Conservation (phyloP, 1,140 invertebrate species). For the Elysia chlorotica region DNA sequence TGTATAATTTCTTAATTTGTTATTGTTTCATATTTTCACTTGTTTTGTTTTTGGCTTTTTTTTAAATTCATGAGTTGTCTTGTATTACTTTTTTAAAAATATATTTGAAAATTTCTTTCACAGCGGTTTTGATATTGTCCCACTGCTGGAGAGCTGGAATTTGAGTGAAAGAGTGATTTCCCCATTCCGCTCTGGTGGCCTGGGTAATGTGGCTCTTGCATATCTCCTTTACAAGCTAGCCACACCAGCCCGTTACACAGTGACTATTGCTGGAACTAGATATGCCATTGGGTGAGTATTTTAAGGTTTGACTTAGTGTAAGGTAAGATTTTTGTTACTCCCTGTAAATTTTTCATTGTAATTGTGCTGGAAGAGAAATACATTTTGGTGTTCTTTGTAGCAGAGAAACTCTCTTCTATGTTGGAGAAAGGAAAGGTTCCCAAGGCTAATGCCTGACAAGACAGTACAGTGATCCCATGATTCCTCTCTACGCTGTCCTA, state of each 20-base stretch:
- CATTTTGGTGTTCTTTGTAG: too few relatives aligned
- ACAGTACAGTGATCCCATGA: too few relatives aligned
- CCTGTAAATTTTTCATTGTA: too few relatives aligned
- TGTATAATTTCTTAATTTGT: too few relatives aligned
- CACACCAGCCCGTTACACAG: constrained; percentile 86
- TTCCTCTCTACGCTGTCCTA: too few relatives aligned
- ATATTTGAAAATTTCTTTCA: constrained; percentile 31
- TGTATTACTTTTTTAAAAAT: not conserved
- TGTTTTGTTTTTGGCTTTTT: not conserved
- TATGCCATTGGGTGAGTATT: constrained; percentile 68
- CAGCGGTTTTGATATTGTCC: constrained; percentile 87
- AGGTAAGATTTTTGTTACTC: too few relatives aligned
- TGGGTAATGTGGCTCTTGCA: constrained; percentile 86
- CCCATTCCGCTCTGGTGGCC: constrained; percentile 71
- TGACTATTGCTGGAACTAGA: constrained; percentile 82
- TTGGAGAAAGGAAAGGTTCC: too few relatives aligned
- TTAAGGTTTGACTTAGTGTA: too few relatives aligned
- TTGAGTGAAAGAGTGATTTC: constrained; percentile 77
- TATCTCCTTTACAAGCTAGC: constrained; percentile 91
- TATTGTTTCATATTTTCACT: too few relatives aligned
- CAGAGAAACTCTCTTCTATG: too few relatives aligned
- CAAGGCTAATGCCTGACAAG: too few relatives aligned
- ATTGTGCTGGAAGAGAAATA: too few relatives aligned
- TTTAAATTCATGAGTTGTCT: not conserved
- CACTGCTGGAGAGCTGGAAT: constrained; percentile 75